Evolutionary conservation across 1,140 invertebrate species (phyloP), one percentile per base, ranked within the genome.

Genomic region (Philaenus spumarius): DNA sequence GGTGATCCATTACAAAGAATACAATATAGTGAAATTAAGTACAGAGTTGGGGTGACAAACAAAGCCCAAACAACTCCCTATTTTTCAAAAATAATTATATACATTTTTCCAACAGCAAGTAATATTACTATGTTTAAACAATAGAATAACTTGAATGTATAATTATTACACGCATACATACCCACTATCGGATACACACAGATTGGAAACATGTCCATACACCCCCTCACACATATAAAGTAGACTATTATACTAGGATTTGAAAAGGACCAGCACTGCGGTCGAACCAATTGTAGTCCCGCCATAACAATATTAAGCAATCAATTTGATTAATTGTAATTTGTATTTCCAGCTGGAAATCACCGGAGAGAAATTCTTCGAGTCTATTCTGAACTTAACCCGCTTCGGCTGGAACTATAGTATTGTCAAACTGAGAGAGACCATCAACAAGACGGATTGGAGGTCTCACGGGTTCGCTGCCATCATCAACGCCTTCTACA

Each of bases 391-490:
- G 3, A 79, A 80, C 54, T 55, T 84, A 20, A 80, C 77, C 0
- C 68, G 75, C 22, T 82, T 81, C 68, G 75, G 75, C 11, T 81
- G 76, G 0, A 68, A 80, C 61, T 80, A 78, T 62, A 77, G 77
- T 6, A 78, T 83, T 64, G 73, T 73, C 22, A 73, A 78, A 55
- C 68, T 84, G 2, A 67, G 80, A 23, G 78, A 81, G 64, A 72
- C 75, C 4, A 80, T 85, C 0, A 81, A 84, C 62, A 83, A 82
- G 69, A 79, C 77, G 46, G 81, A 85, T 63, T 84, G 82, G 82
- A 77, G 78, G 26, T 78, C 75, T 17, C 79, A 82, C 62, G 79
- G 79, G 17, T 68, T 74, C 52, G 78, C 81, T 11, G 80, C 81
- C 4, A 74, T 82, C 53, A 80, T 83, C 11, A 84, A 84, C 64